Evolutionary conservation across 2,888 invertebrate species (phyloP).

Genomic region (Tiphia femorata): DNA sequence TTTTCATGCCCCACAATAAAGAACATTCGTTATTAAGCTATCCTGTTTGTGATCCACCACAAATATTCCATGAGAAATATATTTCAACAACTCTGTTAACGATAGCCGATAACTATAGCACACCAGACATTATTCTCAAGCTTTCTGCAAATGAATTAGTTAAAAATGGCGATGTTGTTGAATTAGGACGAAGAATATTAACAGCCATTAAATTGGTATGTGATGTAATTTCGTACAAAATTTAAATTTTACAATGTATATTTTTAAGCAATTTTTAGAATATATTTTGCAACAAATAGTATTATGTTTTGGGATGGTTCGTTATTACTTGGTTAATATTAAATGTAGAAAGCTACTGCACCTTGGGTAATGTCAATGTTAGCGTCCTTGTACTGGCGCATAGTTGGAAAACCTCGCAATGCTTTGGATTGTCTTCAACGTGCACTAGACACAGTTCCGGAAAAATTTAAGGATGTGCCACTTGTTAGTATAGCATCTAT

Average conservation of each 20-base stretch:
- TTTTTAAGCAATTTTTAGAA: slow-evolving; percentile 61
- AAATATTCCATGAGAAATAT: slow-evolving; percentile 62
- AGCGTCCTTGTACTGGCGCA: slow-evolving; percentile 84
- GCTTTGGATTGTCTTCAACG: slow-evolving; percentile 79
- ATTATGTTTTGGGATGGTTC: too few species aligned
- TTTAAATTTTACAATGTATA: slow-evolving; percentile 1
- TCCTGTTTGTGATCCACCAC: slow-evolving; percentile 74
- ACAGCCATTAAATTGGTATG: slow-evolving; percentile 78
- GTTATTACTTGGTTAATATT: too few species aligned
- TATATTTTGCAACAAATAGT: too few species aligned
- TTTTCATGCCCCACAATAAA: too few species aligned
- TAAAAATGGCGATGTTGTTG: slow-evolving; percentile 74
- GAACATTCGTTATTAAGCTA: slow-evolving; percentile 82
- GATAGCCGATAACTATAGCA: slow-evolving; percentile 45
- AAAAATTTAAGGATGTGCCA: slow-evolving; percentile 76
- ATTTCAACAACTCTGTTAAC: slow-evolving; percentile 61
- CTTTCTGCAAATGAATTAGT: slow-evolving; percentile 64
- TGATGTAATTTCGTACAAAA: slow-evolving; percentile 6
- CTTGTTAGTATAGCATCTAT: slow-evolving; percentile 80
- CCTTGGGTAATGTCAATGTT: slow-evolving; percentile 81
- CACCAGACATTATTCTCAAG: slow-evolving; percentile 66
- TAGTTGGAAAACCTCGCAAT: slow-evolving; percentile 77
- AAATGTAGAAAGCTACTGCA: slow-evolving; percentile 77
- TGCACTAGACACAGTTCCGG: slow-evolving; percentile 73
- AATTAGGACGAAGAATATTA: slow-evolving; percentile 83